Percentiles rank a stretch among this genome's conserved stretches.
Conservation (phyloP, 2,888 invertebrate genomes). For the Prenolepis imparis region DNA sequence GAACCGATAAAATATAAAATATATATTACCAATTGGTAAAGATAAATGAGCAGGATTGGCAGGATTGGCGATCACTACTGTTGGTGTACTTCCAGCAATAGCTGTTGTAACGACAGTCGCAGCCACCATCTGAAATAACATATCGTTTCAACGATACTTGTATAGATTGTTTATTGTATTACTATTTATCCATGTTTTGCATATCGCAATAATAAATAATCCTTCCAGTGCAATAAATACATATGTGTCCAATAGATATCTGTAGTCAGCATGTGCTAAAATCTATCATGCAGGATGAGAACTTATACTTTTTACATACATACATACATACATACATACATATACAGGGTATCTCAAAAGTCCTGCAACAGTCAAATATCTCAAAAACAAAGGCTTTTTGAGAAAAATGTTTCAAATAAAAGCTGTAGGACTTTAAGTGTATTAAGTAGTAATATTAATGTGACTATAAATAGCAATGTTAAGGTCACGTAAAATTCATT, state of each 20-base stretch:
- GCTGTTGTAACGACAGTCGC: constrained; percentile 84
- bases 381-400: too few relatives aligned
- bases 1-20: background rate
- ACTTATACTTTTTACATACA: background rate
- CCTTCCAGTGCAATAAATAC: background rate
- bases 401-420: too few relatives aligned
- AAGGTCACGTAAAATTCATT: too few relatives aligned
- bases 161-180: constrained; percentile 3
- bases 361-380: too few relatives aligned
- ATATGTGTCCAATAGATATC: background rate
- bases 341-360: too few relatives aligned
- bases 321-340: too few relatives aligned
- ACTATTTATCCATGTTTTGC: background rate
- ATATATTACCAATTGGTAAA: constrained; percentile 84
- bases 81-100: constrained; percentile 83
- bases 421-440: too few relatives aligned
- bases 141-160: background rate
- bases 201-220: background rate
- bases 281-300: background rate
- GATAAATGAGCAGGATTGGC: constrained; percentile 85
- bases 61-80: constrained; percentile 86
- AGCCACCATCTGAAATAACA: constrained; percentile 83
- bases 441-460: too few relatives aligned
- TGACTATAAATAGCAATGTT: too few relatives aligned
- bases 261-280: background rate